A percentile compares a stretch with the other conserved stretches of the same genome.
Conservation (phyloP, 1,140 invertebrate species). For the Rhagoletis zephyria region DNA sequence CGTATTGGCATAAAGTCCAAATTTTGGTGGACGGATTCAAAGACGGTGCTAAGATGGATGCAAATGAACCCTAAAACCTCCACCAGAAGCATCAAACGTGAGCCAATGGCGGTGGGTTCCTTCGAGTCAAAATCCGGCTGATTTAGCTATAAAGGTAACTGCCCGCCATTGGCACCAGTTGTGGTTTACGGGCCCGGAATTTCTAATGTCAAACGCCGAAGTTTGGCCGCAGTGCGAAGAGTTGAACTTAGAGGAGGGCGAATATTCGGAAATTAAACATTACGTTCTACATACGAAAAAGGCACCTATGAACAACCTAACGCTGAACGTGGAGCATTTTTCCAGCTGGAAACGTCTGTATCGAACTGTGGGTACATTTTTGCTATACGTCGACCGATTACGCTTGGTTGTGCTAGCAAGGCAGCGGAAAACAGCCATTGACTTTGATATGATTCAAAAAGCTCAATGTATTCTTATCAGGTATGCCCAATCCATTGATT, state of each 20-base stretch:
- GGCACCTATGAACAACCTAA: background rate
- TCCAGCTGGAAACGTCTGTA: background rate
- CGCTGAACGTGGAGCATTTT: slow-evolving; percentile 11
- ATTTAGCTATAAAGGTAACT: too few species aligned
- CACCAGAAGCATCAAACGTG: slow-evolving; percentile 57
- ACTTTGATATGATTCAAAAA: background rate
- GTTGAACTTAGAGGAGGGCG: background rate
- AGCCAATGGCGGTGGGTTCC: slow-evolving; percentile 53
- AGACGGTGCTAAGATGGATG: slow-evolving; percentile 61
- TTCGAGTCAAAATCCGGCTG: too few species aligned
- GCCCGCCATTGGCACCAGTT: too few species aligned
- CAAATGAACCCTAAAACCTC: slow-evolving; percentile 57
- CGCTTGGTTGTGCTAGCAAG: background rate
- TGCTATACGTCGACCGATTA: background rate
- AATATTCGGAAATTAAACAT: background rate
- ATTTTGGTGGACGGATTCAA: slow-evolving; percentile 60
- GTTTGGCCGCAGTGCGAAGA: too few species aligned
- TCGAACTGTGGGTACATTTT: slow-evolving; percentile 26
- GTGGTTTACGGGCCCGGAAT: too few species aligned
- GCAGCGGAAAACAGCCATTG: background rate
- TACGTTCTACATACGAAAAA: background rate
- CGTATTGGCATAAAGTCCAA: background rate
- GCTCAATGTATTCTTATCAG: too few species aligned
- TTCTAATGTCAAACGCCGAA: too few species aligned
- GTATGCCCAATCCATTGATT: too few species aligned